These are phyloP conservation scores for Odobenus rosmarus DNA, from an alignment of 2,113 vertebrate genomes.

Conservation along the genomic window DNA sequence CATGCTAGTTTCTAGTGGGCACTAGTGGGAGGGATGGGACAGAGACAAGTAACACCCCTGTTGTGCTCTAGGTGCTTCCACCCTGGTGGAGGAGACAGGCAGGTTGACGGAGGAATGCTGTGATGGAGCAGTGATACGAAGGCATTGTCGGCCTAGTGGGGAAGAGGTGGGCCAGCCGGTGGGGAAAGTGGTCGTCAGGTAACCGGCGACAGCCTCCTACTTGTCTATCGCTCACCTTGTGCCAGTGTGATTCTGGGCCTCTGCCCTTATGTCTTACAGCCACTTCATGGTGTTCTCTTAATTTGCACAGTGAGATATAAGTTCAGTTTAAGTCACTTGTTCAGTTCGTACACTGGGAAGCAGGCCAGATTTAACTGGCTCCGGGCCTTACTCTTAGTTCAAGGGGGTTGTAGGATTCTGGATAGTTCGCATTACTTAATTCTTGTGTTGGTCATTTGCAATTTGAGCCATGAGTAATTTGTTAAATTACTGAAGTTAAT, in stretches of 20 bases:
- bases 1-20: not conserved
- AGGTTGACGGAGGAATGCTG: not conserved
- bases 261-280: not conserved
- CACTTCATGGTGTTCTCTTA: not conserved
- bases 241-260: not conserved
- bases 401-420: not conserved
- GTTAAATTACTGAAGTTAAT: not conserved
- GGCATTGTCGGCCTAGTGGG: not conserved
- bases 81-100: not conserved
- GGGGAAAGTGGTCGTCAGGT: not conserved
- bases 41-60: not conserved
- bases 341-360: not conserved
- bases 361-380: not conserved
- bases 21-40: too few species aligned
- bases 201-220: rapidly evolving
- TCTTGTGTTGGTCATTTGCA: not conserved
- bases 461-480: not conserved
- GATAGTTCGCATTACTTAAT: not conserved
- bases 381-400: not conserved
- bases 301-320: not conserved
- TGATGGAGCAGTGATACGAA: rapidly evolving
- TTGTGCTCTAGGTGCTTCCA: not conserved
- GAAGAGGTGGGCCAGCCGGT: not conserved
- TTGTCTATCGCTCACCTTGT: not conserved
- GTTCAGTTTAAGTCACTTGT: not conserved